Percentiles rank a stretch among this genome's conserved stretches.
phyloP scores from a whole-genome alignment of 2,888 invertebrate genomes.

The Xylota sylvarum region DNA sequence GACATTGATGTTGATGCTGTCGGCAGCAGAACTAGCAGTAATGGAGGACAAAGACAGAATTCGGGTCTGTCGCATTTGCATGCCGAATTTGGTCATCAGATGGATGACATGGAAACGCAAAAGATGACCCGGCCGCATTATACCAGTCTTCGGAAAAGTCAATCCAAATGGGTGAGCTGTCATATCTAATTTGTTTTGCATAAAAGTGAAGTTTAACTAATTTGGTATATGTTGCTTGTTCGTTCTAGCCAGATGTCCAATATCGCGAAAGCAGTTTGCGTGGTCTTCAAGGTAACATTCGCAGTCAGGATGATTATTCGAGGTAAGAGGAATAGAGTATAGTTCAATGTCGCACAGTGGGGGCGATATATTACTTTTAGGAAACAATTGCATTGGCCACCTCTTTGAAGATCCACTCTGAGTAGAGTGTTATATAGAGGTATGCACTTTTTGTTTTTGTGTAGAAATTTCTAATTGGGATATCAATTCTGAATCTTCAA shows the following conservation, averaged over 20 bases:
- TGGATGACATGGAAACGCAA: background rate
- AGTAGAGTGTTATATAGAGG: too few relatives aligned
- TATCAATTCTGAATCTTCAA: too few relatives aligned
- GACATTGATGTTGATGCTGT: constrained; percentile 38
- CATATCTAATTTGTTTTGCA: background rate
- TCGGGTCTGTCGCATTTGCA: background rate
- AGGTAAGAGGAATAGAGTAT: constrained; percentile 15
- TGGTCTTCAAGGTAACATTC: too few relatives aligned
- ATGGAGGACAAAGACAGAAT: background rate
- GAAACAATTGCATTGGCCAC: too few relatives aligned
- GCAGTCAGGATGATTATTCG: background rate
- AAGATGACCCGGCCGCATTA: constrained; percentile 2
- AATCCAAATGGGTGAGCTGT: constrained; percentile 38
- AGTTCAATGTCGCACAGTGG: background rate
- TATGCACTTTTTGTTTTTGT: too few relatives aligned
- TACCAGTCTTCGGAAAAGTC: background rate
- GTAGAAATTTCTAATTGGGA: too few relatives aligned
- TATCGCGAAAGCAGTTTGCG: background rate
- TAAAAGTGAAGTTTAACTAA: background rate
- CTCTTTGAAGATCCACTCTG: too few relatives aligned
- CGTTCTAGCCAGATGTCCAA: constrained; percentile 26
- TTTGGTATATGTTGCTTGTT: constrained; percentile 7
- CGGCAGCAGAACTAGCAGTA: background rate
- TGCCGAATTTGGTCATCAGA: constrained; percentile 4
- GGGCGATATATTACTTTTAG: background rate